Conservation (phyloP, 2,797 vertebrate species). For the Calcarius lapponicus region DNA sequence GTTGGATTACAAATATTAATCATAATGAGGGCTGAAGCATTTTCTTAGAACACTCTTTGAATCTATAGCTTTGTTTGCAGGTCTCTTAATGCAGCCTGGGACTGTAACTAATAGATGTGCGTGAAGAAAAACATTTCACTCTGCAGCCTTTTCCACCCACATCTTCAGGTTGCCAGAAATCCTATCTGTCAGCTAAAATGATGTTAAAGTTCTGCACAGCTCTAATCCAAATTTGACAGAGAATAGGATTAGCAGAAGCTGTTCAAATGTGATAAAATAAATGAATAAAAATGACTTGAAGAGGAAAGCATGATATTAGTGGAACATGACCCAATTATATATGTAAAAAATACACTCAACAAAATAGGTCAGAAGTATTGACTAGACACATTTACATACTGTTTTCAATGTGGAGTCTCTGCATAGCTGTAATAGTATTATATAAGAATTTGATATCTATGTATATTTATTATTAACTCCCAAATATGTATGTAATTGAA, state of each 20-base stretch:
- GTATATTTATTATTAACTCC: neutral
- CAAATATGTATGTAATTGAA: neutral
- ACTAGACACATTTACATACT: conserved; percentile 46
- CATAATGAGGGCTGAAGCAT: neutral
- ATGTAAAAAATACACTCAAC: conserved; percentile 53
- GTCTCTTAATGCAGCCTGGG: conserved; percentile 1
- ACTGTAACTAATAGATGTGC: conserved; percentile 48
- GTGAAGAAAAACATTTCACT: conserved; percentile 21
- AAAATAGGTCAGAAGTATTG: conserved; percentile 60
- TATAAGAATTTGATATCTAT: neutral
- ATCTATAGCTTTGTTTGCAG: conserved; percentile 37
- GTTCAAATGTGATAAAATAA: conserved; percentile 69
- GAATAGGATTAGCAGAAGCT: conserved; percentile 64
- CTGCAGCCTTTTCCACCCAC: conserved; percentile 30
- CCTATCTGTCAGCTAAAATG: conserved; percentile 59
- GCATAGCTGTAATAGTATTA: neutral
- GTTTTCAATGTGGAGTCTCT: conserved; percentile 12
- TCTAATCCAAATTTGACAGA: conserved; percentile 56
- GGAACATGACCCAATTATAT: conserved; percentile 63
- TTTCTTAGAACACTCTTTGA: conserved; percentile 12
- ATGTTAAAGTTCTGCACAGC: conserved; percentile 42
- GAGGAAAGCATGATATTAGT: conserved; percentile 47
- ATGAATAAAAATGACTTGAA: conserved; percentile 63
- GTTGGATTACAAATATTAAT: conserved; percentile 58
- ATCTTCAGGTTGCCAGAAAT: conserved; percentile 52